These are phyloP conservation scores for Cephus sareptanus DNA, from an alignment of 2,888 invertebrate genomes.

Conservation along the genomic window DNA sequence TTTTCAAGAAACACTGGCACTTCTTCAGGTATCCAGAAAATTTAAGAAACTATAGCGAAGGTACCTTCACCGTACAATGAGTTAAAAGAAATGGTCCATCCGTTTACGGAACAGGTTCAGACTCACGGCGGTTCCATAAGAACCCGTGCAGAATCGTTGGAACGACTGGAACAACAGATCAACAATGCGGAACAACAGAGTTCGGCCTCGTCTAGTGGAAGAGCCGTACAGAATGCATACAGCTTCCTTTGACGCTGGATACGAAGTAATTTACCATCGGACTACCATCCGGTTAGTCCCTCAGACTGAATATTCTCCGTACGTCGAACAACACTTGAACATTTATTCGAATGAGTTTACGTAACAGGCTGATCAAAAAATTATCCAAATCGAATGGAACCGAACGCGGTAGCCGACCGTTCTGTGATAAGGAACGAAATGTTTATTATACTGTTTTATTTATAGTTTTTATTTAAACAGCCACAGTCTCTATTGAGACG, in stretches of 20 bases:
- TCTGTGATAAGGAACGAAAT: conserved; percentile 3
- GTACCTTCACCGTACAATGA: neutral
- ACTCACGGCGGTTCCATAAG: conserved; percentile 86
- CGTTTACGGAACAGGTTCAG: conserved; percentile 69
- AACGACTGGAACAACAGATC: conserved; percentile 72
- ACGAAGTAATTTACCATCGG: conserved; percentile 49
- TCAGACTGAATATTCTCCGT: conserved; percentile 43
- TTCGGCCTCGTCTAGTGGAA: conserved; percentile 58
- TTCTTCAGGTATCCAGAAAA: conserved; percentile 34
- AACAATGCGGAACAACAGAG: conserved; percentile 50
- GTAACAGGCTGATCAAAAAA: neutral
- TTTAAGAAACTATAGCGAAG: conserved; percentile 32
- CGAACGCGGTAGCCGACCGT: neutral
- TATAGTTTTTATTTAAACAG: neutral
- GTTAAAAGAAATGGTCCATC: conserved; percentile 2
- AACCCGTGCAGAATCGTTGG: conserved; percentile 81
- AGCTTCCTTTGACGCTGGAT: conserved; percentile 71
- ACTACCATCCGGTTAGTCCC: conserved; percentile 53
- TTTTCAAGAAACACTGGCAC: neutral
- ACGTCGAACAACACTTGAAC: neutral
- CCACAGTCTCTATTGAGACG: neutral
- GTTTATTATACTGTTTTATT: conserved; percentile 2
- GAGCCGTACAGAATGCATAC: conserved; percentile 75
- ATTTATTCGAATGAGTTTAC: conserved; percentile 2
- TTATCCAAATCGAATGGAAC: neutral